Conservation (phyloP, 2,888 invertebrate species). For the Lagria hirta region DNA sequence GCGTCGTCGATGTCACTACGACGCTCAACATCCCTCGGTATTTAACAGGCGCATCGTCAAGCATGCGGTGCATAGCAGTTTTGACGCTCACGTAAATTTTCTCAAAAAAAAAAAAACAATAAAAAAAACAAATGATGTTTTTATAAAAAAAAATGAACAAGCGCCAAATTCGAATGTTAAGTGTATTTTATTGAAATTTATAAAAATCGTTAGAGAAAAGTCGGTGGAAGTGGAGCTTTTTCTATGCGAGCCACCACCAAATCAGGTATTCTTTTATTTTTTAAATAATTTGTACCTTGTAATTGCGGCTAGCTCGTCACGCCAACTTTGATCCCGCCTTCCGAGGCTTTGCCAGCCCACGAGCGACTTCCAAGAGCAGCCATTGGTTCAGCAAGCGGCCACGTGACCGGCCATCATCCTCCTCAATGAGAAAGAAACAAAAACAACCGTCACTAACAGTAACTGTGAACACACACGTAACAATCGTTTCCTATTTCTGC, state of each 20-base stretch:
- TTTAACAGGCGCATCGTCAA: conserved; percentile 49
- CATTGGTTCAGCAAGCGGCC: conserved; percentile 49
- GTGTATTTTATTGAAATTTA: too few species aligned
- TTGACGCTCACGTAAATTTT: conserved; percentile 35
- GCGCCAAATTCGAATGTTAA: too few species aligned
- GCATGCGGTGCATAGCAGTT: conserved; percentile 48
- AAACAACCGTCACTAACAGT: conserved; percentile 56
- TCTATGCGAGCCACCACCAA: conserved; percentile 33
- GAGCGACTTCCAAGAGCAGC: conserved; percentile 52
- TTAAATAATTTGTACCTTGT: conserved; percentile 48
- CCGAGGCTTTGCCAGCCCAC: conserved; percentile 50
- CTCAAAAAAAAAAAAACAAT: too few species aligned
- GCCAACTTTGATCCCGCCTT: conserved; percentile 50
- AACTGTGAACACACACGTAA: conserved; percentile 54
- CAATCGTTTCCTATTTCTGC: conserved; percentile 54
- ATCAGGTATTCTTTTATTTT: conserved; percentile 36
- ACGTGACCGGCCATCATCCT: conserved; percentile 56
- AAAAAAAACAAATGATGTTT: too few species aligned
- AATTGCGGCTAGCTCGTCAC: conserved; percentile 52
- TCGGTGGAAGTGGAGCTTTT: conserved; percentile 32
- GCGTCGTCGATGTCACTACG: conserved; percentile 47
- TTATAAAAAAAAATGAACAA: too few species aligned
- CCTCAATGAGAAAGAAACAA: conserved; percentile 56
- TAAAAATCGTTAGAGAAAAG: too few species aligned
- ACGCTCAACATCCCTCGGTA: conserved; percentile 48